A percentile compares a stretch with the other conserved stretches of the same genome.
phyloP scores from a whole-genome alignment of 35 echinoderm and acorn worm genomes.

The Heliocidaris tuberculata region DNA sequence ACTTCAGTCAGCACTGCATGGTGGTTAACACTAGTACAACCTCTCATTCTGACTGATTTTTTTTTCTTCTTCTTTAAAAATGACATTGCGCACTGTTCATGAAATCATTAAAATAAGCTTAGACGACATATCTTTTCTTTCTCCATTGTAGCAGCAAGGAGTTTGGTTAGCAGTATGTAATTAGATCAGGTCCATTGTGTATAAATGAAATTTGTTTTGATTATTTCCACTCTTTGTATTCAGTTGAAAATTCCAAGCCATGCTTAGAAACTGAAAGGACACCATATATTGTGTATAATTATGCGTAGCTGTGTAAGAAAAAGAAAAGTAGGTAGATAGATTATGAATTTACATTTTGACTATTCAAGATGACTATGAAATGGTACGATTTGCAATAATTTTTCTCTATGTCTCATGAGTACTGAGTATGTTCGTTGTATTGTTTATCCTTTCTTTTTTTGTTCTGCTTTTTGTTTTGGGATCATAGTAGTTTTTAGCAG shows the following conservation, averaged over 20 bases:
- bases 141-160: not conserved
- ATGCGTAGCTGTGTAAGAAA: not conserved
- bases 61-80: too few species aligned
- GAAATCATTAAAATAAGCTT: not conserved
- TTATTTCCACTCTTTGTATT: not conserved
- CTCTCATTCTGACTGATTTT: too few species aligned
- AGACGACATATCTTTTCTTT: not conserved
- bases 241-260: not conserved
- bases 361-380: conserved; percentile 17
- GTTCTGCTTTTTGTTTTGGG: not conserved
- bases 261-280: not conserved
- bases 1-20: too few species aligned
- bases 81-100: too few species aligned
- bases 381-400: conserved; percentile 40
- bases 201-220: not conserved
- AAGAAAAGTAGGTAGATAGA: not conserved
- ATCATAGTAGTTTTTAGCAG: conserved; percentile 14
- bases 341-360: not conserved
- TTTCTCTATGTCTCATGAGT: not conserved
- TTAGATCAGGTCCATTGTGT: not conserved
- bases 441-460: not conserved
- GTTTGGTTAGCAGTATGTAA: too few species aligned
- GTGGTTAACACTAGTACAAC: too few species aligned
- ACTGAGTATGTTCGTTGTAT: conserved; percentile 14
- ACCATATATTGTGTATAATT: not conserved